Evolutionary conservation across 2,113 vertebrate species (phyloP).

Genomic region (Cyanoliseus patagonus): DNA sequence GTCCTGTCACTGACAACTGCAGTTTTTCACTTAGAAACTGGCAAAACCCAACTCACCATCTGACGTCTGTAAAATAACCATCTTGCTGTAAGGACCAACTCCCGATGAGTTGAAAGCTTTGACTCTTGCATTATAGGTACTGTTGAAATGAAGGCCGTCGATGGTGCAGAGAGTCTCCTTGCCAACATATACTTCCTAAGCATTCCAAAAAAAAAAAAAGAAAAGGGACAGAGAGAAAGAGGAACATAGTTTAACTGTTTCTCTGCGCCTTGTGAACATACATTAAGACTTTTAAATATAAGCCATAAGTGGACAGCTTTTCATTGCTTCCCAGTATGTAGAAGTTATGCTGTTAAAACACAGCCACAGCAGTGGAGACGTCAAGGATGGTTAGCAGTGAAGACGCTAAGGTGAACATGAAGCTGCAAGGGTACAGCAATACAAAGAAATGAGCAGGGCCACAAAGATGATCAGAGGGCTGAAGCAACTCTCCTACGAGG

Average conservation of each 20-base stretch:
- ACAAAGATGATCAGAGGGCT: neutral
- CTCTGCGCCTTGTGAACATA: neutral
- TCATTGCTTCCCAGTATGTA: neutral
- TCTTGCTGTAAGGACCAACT: conserved; percentile 95
- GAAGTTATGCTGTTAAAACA: neutral
- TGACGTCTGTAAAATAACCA: conserved; percentile 92
- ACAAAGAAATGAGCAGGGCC: neutral
- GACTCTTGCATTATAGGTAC: conserved; percentile 94
- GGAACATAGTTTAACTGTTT: neutral
- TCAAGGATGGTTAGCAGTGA: neutral
- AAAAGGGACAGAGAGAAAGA: neutral
- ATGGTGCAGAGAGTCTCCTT: conserved; percentile 98
- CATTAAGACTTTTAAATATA: neutral
- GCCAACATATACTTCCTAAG: conserved; percentile 95
- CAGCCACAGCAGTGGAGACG: neutral
- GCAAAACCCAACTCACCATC: conserved; percentile 80
- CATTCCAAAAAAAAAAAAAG: neutral
- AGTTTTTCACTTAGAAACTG: neutral
- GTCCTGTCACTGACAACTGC: neutral
- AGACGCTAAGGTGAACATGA: neutral
- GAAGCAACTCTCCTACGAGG: neutral
- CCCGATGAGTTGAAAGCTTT: conserved; percentile 93
- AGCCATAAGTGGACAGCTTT: neutral
- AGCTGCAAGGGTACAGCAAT: neutral
- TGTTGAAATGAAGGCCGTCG: conserved; percentile 97